Percentiles rank a stretch among this genome's conserved stretches.
Evolutionary conservation across 2,797 vertebrate genomes (phyloP).

Genomic region (Phrynocephalus forsythii): DNA sequence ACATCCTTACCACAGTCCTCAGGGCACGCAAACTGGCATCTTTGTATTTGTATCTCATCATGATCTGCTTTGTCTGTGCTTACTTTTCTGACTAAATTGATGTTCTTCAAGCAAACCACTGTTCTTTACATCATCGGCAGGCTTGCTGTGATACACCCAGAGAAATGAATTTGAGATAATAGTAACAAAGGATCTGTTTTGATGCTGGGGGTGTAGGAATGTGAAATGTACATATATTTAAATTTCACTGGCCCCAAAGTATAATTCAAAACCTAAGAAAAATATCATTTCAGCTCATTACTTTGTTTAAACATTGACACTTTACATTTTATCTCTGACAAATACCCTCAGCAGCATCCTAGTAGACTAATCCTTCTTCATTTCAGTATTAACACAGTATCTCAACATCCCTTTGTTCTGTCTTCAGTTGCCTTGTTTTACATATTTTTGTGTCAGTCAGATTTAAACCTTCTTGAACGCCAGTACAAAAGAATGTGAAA

Average conservation of each 20-base stretch:
- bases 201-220: slow-evolving; percentile 27
- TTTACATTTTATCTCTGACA: slow-evolving; percentile 47
- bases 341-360: slow-evolving; percentile 39
- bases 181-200: slow-evolving; percentile 41
- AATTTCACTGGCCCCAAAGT: slow-evolving; percentile 37
- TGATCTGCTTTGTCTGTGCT: neutral
- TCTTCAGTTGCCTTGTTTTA: slow-evolving; percentile 54
- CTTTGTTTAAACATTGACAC: slow-evolving; percentile 54
- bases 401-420: slow-evolving; percentile 49
- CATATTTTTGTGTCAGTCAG: slow-evolving; percentile 50
- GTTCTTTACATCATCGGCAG: slow-evolving; percentile 25
- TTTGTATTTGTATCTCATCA: neutral
- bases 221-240: slow-evolving; percentile 33
- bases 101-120: slow-evolving; percentile 12
- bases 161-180: slow-evolving; percentile 41
- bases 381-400: slow-evolving; percentile 44
- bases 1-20: neutral
- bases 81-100: neutral
- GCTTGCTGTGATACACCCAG: slow-evolving; percentile 14
- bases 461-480: slow-evolving; percentile 41
- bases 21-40: neutral
- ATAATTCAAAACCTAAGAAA: slow-evolving; percentile 46
- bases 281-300: slow-evolving; percentile 48
- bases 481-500: slow-evolving; percentile 43
- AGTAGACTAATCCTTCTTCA: slow-evolving; percentile 45